phyloP scores from a whole-genome alignment of 2,888 invertebrate species.

The Callimorpha dominula region DNA sequence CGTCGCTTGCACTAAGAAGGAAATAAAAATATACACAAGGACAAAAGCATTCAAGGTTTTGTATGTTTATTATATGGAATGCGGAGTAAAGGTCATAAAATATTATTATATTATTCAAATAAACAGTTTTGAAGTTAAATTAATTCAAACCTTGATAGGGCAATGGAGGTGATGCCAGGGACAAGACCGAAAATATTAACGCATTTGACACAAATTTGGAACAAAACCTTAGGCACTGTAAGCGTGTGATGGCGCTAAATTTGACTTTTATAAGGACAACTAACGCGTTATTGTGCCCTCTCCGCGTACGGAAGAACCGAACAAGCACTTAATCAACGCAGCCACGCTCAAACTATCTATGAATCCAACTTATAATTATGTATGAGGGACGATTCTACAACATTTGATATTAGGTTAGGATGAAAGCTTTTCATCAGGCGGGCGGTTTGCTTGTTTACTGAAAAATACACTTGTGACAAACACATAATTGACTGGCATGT shows the following conservation, averaged over 20 bases:
- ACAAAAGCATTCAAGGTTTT: neutral
- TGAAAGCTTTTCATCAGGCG: neutral
- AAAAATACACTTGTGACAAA: neutral
- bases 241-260: no score
- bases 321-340: neutral
- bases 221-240: neutral
- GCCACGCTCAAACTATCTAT: neutral
- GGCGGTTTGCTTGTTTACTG: neutral
- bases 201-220: neutral
- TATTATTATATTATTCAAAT: constrained; percentile 1
- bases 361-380: neutral
- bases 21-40: constrained; percentile 1
- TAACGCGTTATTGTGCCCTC: neutral
- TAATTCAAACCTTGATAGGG: neutral
- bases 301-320: neutral
- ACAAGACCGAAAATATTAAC: neutral
- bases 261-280: neutral
- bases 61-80: constrained; percentile 3
- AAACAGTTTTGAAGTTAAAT: neutral
- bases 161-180: constrained; percentile 2
- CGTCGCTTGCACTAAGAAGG: neutral
- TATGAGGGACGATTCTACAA: neutral
- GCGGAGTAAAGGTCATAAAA: neutral
- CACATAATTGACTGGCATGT: neutral
- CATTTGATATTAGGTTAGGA: neutral